Conservation (phyloP, 2,113 vertebrate genomes). For the Crypturellus undulatus region DNA sequence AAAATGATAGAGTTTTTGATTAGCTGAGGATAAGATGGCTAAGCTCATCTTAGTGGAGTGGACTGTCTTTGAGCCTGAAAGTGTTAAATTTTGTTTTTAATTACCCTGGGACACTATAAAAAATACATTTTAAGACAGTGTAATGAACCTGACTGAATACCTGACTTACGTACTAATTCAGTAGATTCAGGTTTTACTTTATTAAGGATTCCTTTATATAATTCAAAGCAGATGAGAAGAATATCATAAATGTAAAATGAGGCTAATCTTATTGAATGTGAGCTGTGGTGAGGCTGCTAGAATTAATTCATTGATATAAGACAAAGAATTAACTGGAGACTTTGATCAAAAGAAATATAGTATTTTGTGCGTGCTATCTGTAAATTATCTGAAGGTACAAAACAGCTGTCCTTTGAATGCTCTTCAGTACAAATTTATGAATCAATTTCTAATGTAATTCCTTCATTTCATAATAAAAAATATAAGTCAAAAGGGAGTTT, state of each 20-base stretch:
- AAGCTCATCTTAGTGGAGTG: background rate
- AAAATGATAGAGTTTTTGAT: background rate
- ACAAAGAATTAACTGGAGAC: background rate
- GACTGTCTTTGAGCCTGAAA: background rate
- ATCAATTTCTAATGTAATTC: background rate
- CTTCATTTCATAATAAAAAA: background rate
- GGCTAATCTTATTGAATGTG: conserved; percentile 9
- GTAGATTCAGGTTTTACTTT: conserved; percentile 24
- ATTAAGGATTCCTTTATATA: conserved; percentile 15
- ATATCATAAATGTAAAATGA: conserved; percentile 47
- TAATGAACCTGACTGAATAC: background rate
- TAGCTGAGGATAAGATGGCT: background rate
- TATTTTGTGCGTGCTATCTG: background rate
- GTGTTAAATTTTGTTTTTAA: background rate
- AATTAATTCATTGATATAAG: conserved; percentile 5
- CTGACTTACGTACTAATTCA: background rate
- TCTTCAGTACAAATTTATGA: background rate
- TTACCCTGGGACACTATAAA: background rate
- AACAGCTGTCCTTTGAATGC: background rate
- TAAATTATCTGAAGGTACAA: background rate
- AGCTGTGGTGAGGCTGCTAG: background rate
- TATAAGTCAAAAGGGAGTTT: background rate
- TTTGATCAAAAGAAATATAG: background rate
- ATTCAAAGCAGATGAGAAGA: conserved; percentile 23
- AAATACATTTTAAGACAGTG: conserved; percentile 16